Evolutionary conservation across 2,797 vertebrate species (phyloP).

Genomic region (Lerista edwardsae): DNA sequence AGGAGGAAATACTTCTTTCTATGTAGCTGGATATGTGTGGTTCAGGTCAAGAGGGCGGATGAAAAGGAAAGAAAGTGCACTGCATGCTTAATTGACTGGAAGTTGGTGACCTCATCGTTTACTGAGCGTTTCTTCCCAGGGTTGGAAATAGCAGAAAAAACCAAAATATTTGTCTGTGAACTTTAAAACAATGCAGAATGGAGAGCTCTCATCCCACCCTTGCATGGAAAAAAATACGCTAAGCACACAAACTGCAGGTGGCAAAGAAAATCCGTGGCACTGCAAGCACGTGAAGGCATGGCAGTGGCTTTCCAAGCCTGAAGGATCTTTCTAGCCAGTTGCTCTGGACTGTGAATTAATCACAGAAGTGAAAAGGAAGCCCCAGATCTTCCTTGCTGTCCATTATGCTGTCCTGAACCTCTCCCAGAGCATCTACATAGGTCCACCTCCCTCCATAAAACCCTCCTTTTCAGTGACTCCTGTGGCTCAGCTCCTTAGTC

Average conservation of each 20-base stretch:
- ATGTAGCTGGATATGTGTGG: slow-evolving; percentile 3
- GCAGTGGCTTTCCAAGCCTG: too few relatives aligned
- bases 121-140: not conserved
- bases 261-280: not conserved
- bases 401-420: not conserved
- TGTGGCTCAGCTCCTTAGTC: too few relatives aligned
- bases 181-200: not conserved
- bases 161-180: slow-evolving; percentile 3
- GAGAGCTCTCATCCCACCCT: not conserved
- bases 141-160: not conserved
- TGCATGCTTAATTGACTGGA: slow-evolving; percentile 7
- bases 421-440: not conserved
- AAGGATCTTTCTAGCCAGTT: too few relatives aligned
- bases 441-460: not conserved
- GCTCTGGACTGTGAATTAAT: too few relatives aligned
- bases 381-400: not conserved
- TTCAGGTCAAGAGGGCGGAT: not conserved
- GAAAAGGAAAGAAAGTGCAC: slow-evolving; percentile 6
- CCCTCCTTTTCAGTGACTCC: not conserved
- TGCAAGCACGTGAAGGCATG: not conserved
- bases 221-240: not conserved
- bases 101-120: not conserved
- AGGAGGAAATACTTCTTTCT: slow-evolving; percentile 16
- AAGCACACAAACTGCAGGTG: not conserved
- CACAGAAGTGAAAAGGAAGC: not conserved